Conservation (phyloP, 2,888 invertebrate genomes). For the Subacronicta megacephala region DNA sequence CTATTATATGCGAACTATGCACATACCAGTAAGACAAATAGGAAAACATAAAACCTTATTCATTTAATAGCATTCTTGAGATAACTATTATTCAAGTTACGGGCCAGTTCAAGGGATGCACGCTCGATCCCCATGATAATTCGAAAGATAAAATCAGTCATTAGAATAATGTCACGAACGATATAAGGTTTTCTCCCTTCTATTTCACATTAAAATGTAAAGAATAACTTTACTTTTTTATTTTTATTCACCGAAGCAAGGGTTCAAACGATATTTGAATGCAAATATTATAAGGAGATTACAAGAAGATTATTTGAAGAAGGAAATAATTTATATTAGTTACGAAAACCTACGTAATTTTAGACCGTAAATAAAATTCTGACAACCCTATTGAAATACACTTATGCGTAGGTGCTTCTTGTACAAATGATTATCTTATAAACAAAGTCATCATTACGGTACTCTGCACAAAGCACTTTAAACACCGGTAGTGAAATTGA, state of each 20-base stretch:
- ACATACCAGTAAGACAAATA: constrained; percentile 16
- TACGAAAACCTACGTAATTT: too few relatives aligned
- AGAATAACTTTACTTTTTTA: constrained; percentile 27
- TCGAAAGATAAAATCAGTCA: constrained; percentile 34
- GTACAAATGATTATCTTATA: constrained; percentile 37
- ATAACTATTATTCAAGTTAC: constrained; percentile 18
- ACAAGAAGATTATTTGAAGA: neutral
- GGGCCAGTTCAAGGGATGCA: constrained; percentile 9
- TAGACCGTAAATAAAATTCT: neutral
- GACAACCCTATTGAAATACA: constrained; percentile 26
- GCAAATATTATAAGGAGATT: constrained; percentile 44
- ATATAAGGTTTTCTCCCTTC: constrained; percentile 36
- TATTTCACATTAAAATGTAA: constrained; percentile 30
- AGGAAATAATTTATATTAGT: too few relatives aligned
- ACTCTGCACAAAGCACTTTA: constrained; percentile 29
- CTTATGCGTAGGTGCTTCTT: constrained; percentile 19
- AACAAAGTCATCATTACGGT: constrained; percentile 51
- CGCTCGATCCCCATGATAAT: constrained; percentile 18
- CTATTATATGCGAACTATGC: constrained; percentile 17
- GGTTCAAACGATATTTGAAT: constrained; percentile 40
- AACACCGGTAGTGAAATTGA: constrained; percentile 62
- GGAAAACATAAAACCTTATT: constrained; percentile 27
- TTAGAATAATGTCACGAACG: constrained; percentile 32
- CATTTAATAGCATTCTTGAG: constrained; percentile 30
- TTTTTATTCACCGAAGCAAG: constrained; percentile 22